Percentiles rank a stretch among this genome's conserved stretches.
phyloP scores from a whole-genome alignment of 2,888 invertebrate genomes.

The Odontocolon sp. region DNA sequence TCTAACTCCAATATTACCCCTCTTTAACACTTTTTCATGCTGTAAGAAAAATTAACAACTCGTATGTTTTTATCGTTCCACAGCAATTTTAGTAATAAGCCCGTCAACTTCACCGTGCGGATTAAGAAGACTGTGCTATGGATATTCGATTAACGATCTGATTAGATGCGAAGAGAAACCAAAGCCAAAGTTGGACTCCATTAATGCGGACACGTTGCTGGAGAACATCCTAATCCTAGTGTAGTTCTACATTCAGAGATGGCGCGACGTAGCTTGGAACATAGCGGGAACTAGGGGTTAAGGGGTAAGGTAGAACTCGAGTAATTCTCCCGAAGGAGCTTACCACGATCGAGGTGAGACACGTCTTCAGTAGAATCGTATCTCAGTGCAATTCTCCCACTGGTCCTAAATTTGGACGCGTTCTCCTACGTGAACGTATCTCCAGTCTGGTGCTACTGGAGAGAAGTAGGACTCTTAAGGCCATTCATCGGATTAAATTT shows the following conservation, averaged over 20 bases:
- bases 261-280: background rate
- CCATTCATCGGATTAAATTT: constrained; percentile 41
- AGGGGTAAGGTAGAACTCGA: constrained; percentile 54
- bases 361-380: constrained; percentile 51
- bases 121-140: too few species aligned
- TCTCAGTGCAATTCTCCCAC: background rate
- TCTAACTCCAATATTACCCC: background rate
- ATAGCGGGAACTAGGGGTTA: constrained; percentile 1
- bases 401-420: constrained; percentile 66
- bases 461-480: constrained; percentile 14
- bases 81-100: too few species aligned
- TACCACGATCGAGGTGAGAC: constrained; percentile 48
- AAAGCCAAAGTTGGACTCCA: constrained; percentile 28
- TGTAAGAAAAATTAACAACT: too few species aligned
- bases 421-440: constrained; percentile 65
- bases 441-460: constrained; percentile 33
- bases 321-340: constrained; percentile 68
- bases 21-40: background rate
- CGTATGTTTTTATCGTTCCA: too few species aligned
- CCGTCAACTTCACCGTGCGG: too few species aligned
- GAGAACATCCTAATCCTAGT: constrained; percentile 29
- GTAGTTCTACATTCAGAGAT: constrained; percentile 12
- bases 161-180: constrained; percentile 19
- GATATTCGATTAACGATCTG: background rate
- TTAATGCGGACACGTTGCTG: constrained; percentile 30